Evolutionary conservation across 2,888 invertebrate genomes (phyloP).

Genomic region (Geophilus truncorum): DNA sequence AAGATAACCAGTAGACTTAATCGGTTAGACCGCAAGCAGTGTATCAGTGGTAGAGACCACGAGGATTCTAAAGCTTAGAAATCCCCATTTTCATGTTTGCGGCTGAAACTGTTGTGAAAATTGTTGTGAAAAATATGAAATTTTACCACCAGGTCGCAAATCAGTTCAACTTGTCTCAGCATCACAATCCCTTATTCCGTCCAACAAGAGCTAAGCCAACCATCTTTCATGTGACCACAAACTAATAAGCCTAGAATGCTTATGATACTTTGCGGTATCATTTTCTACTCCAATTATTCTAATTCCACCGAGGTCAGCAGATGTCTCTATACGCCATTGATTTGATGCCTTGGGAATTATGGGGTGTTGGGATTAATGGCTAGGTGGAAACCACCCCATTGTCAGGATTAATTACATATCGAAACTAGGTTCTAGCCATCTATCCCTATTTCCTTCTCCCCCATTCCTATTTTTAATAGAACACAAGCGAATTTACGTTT

Average conservation of each 20-base stretch:
- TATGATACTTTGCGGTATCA: slow-evolving; percentile 21
- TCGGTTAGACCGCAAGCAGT: too few relatives aligned
- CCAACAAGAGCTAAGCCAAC: neutral
- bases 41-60: too few relatives aligned
- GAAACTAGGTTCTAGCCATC: neutral
- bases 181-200: neutral
- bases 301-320: slow-evolving; percentile 15
- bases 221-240: slow-evolving; percentile 17
- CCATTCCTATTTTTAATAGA: neutral
- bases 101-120: too few relatives aligned
- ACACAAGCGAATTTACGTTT: neutral
- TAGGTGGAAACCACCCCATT: neutral
- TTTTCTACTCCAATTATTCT: slow-evolving; percentile 24
- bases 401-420: slow-evolving; percentile 13
- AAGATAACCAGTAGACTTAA: too few relatives aligned
- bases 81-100: too few relatives aligned
- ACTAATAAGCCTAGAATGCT: slow-evolving; percentile 13
- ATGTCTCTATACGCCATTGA: slow-evolving; percentile 18
- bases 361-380: slow-evolving; percentile 21
- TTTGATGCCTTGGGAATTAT: slow-evolving; percentile 18
- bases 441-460: neutral
- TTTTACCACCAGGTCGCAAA: too few relatives aligned
- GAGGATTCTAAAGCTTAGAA: too few relatives aligned
- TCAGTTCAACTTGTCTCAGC: too few relatives aligned
- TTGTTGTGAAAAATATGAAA: too few relatives aligned